Base-by-base conservation (phyloP, 2,888 invertebrate species). In the Thecocarcelia acutangulata region DNA sequence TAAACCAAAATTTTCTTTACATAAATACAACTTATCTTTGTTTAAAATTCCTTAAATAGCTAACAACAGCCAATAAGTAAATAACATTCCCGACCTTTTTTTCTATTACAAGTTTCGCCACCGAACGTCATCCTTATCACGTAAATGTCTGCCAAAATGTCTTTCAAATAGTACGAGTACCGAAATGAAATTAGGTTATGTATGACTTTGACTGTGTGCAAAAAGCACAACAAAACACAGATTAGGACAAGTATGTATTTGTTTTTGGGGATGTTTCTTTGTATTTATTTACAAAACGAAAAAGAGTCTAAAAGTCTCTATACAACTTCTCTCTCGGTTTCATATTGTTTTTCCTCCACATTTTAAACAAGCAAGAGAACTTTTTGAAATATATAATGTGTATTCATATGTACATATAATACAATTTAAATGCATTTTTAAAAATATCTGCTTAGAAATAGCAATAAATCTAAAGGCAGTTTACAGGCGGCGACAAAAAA, bases 371-470 rank as follows among this genome's bases (percentile, higher is more conserved):
- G 28, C 3, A 15, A 59, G 8, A 66, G 52, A 40, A 61, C 44
- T 33, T 15, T 24, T 24, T 12, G 13, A 68, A 42, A 63, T 17
- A 50, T 15, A 24, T 13, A 42, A 61, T n/a, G n/a, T n/a, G 12
- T 61, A 58, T 40, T 52, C 28, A 78, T 73, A 79, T 74, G 56
- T 56, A 56, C 64, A 24, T 64, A 8, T 8, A 33, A 80, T 61
- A 80, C 50, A 69, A 74, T 64, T 64, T 64, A 12, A n/a, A 46
- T 59, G 59, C 19, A 54, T 68, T 54, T 80, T 72, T 72, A 46
- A 40, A 70, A 42, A 64, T 40, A 1, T 54, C 52, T 61, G 28
- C 2, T 24, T n/a, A 44, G 46, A 12, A 54, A 52, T 28, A 52
- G 37, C 24, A 56, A 40, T 50, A 74, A 74, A 66, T 66, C 24